A percentile compares a stretch with the other conserved stretches of the same genome.
phyloP scores from a whole-genome alignment of 2,888 invertebrate genomes.

The Piscicola geometra region DNA sequence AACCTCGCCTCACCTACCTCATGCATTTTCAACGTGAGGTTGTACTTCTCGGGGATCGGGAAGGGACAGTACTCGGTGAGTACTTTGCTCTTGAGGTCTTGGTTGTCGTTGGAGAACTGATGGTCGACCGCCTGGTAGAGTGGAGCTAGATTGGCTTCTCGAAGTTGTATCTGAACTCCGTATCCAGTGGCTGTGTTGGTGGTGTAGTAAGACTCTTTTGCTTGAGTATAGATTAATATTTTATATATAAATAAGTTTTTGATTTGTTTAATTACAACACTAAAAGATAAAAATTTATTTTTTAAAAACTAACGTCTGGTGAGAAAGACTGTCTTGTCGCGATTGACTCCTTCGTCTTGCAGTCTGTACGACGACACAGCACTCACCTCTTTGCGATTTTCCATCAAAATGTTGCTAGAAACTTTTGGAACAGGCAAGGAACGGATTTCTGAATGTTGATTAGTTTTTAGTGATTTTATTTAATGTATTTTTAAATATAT shows the following conservation, averaged over 20 bases:
- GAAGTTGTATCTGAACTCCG: constrained; percentile 38
- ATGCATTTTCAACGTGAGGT: constrained; percentile 48
- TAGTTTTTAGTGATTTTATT: background rate
- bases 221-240: too few relatives aligned
- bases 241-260: background rate
- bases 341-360: constrained; percentile 37
- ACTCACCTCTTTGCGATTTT: constrained; percentile 40
- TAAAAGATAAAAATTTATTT: background rate
- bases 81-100: constrained; percentile 38
- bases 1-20: too few relatives aligned
- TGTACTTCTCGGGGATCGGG: constrained; percentile 51
- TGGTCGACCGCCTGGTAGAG: constrained; percentile 44
- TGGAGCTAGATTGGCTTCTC: constrained; percentile 44
- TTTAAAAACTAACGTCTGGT: background rate
- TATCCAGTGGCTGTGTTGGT: constrained; percentile 40
- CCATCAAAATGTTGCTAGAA: constrained; percentile 40
- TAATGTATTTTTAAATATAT: background rate
- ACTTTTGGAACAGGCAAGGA: constrained; percentile 36
- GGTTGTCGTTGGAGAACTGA: constrained; percentile 42
- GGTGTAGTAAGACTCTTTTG: too few relatives aligned
- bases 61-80: constrained; percentile 48
- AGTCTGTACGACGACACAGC: constrained; percentile 38
- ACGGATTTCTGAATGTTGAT: constrained; percentile 35
- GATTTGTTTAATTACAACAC: background rate
- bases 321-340: constrained; percentile 4